phyloP scores from a whole-genome alignment of 2,888 invertebrate species.

The Cataglyphis rosenhaueri region DNA sequence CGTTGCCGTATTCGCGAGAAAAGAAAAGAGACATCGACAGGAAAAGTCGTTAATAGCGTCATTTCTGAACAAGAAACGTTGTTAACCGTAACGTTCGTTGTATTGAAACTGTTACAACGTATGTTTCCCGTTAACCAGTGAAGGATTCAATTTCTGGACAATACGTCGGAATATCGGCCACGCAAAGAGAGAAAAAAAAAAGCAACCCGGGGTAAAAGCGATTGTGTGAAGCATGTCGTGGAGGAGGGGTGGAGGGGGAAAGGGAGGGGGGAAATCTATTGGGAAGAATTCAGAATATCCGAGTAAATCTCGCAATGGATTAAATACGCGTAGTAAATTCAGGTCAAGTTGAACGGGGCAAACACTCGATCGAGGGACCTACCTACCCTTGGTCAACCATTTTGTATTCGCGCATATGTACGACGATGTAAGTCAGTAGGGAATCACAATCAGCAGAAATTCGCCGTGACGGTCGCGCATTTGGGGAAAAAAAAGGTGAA shows the following conservation, averaged over 20 bases:
- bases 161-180: slow-evolving; percentile 36
- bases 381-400: slow-evolving; percentile 3
- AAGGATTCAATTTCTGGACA: slow-evolving; percentile 52
- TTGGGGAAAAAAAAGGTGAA: not conserved
- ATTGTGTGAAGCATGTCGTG: slow-evolving; percentile 26
- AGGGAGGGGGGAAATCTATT: not conserved
- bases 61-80: slow-evolving; percentile 47
- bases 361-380: slow-evolving; percentile 4
- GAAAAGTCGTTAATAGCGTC: slow-evolving; percentile 41
- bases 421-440: slow-evolving; percentile 43
- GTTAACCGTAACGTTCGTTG: slow-evolving; percentile 46
- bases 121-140: slow-evolving; percentile 24
- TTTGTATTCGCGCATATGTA: not conserved
- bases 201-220: slow-evolving; percentile 22
- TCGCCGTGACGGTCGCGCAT: slow-evolving; percentile 19
- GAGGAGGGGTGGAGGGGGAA: no score
- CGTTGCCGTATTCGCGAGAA: slow-evolving; percentile 20
- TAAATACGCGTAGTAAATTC: slow-evolving; percentile 36
- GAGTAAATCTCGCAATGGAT: slow-evolving; percentile 33
- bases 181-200: not conserved
- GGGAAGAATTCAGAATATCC: slow-evolving; percentile 35
- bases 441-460: slow-evolving; percentile 46
- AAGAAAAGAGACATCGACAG: slow-evolving; percentile 10
- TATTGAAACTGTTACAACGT: slow-evolving; percentile 24
- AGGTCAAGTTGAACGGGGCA: slow-evolving; percentile 45